phyloP scores from a whole-genome alignment of 2,797 vertebrate species.

The Anolis apletophallus region DNA sequence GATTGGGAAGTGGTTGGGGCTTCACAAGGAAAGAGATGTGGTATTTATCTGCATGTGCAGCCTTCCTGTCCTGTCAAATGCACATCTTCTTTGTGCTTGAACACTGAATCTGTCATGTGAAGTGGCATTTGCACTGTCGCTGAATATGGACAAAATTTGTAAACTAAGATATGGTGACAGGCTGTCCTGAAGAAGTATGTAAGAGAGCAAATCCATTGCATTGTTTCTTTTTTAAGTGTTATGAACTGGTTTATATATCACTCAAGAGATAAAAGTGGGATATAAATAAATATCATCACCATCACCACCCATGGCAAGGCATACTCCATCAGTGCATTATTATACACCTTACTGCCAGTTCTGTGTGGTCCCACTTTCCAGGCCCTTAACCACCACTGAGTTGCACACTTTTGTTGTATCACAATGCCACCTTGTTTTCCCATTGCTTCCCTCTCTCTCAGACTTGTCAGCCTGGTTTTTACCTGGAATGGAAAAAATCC shows the following conservation, averaged over 20 bases:
- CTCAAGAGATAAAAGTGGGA: too few species aligned
- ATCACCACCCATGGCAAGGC: not conserved
- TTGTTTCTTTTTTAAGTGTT: too few species aligned
- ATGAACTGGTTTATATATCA: too few species aligned
- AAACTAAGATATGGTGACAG: not conserved
- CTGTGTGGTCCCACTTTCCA: not conserved
- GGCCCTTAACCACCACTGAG: not conserved
- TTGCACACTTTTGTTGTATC: not conserved
- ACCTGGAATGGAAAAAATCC: not conserved
- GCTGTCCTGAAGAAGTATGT: not conserved
- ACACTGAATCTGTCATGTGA: not conserved
- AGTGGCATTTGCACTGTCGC: not conserved
- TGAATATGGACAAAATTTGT: not conserved
- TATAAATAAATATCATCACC: too few species aligned
- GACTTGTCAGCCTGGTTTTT: not conserved
- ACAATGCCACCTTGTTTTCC: not conserved
- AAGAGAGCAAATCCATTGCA: not conserved
- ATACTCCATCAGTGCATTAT: not conserved
- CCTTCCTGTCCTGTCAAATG: not conserved
- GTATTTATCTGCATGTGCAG: constrained; percentile 3
- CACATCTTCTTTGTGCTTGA: not conserved
- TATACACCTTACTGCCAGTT: not conserved
- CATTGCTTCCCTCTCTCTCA: not conserved
- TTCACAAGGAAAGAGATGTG: not conserved
- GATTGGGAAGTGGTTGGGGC: not conserved